Base-by-base conservation (phyloP, 2,888 invertebrate genomes). In the Elaeidobius kamerunicus region DNA sequence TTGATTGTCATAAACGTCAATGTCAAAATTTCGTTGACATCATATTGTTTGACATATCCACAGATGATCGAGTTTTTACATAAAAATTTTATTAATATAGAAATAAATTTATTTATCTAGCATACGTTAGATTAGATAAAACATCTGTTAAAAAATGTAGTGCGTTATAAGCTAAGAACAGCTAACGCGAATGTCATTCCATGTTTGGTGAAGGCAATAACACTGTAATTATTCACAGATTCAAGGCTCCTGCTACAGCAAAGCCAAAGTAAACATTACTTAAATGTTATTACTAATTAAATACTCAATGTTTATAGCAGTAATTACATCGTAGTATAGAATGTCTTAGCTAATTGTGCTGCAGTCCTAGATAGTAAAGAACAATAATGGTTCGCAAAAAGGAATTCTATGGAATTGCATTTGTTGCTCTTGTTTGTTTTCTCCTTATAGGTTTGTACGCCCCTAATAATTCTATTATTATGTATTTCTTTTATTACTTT, bases 321-420 rank as follows among this genome's bases (percentile, higher is more conserved):
- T 11, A 30, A 30, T 30, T 3, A n/a, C n/a, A 30, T n/a, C 12
- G 3, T 6, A 30, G 12, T n/a, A n/a, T 30, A 30, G 30, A 11
- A 30, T 30, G 30, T 12, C 11, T 3, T n/a, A 30, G 30, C 30
- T 30, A 30, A 30, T 9, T 11, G 3, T 30, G n/a, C 30, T 12
- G 9, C 9, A 30, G 30, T 4, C 4, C 11, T 30, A 4, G 11
- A 30, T n/a, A 30, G 3, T n/a, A 9, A 6, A 6, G n/a, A 30
- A 19, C 17, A 39, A 39, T n/a, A 20, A 66, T 66, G 66, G 61
- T 64, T 40, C 63, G 64, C 5, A 62, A 59, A 47, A 65, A 63
- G 57, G 65, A 63, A 54, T 52, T 67, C 18, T 60, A 60, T 45
- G 62, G 62, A 28, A 59, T 66, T 44, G 55, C 58, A 11, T 43